phyloP scores from a whole-genome alignment of 1,140 invertebrate species.

The Hyles euphorbiae region DNA sequence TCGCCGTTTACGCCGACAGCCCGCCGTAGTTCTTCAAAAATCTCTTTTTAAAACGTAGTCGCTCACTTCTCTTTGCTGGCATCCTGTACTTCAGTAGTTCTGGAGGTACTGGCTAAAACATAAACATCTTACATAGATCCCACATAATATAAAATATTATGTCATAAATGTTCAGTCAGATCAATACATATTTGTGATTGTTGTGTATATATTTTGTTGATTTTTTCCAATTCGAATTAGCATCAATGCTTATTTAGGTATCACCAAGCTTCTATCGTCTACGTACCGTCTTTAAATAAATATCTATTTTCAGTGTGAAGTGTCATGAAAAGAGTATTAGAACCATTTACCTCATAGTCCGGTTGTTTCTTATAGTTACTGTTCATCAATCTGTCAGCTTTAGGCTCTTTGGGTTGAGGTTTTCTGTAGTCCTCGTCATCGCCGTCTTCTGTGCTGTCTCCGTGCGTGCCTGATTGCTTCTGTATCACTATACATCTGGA shows the following conservation, averaged over 20 bases:
- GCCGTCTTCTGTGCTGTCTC: conserved; percentile 36
- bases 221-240: no score
- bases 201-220: no score
- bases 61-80: conserved; percentile 8
- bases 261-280: no score
- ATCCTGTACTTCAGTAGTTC: conserved; percentile 22
- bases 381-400: conserved; percentile 12
- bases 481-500: conserved; percentile 79
- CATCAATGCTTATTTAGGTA: no score
- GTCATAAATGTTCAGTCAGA: no score
- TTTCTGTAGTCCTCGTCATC: conserved; percentile 31
- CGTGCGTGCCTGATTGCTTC: conserved; percentile 50
- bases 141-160: no score
- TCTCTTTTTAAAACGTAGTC: conserved; percentile 18
- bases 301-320: no score
- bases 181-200: no score
- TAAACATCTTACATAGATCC: no score
- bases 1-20: background rate
- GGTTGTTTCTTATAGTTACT: conserved; percentile 3
- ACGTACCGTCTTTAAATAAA: no score
- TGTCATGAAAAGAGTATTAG: background rate
- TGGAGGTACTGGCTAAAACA: conserved; percentile 21
- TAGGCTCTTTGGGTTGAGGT: conserved; percentile 20
- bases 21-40: conserved; percentile 5
- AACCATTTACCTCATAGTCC: conserved; percentile 18